phyloP scores from a whole-genome alignment of 2,113 vertebrate species.

The Solea solea region DNA sequence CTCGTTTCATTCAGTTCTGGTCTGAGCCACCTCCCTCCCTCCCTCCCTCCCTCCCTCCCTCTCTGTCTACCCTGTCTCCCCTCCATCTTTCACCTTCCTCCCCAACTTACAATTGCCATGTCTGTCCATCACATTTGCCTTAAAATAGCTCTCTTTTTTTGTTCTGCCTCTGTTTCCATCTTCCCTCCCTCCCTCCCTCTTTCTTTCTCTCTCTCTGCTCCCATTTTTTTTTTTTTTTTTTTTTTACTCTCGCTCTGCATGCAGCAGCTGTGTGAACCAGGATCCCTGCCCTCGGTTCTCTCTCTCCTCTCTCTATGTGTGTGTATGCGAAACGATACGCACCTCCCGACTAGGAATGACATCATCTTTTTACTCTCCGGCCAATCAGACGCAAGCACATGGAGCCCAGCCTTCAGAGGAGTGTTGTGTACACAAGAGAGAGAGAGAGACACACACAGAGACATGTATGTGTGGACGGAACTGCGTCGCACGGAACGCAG shows the following conservation, averaged over 20 bases:
- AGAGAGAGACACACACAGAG: background rate
- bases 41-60: background rate
- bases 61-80: background rate
- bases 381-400: slow-evolving; percentile 77
- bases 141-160: background rate
- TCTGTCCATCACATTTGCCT: background rate
- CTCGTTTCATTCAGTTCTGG: background rate
- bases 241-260: slow-evolving; percentile 27
- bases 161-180: background rate
- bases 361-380: slow-evolving; percentile 69
- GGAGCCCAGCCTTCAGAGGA: slow-evolving; percentile 72
- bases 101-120: background rate
- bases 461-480: background rate
- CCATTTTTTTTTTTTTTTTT: background rate
- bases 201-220: slow-evolving; percentile 8
- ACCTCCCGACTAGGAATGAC: slow-evolving; percentile 68
- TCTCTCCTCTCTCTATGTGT: slow-evolving; percentile 63
- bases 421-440: slow-evolving; percentile 72
- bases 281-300: slow-evolving; percentile 54
- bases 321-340: slow-evolving; percentile 37
- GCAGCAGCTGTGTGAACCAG: slow-evolving; percentile 35
- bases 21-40: background rate
- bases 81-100: background rate
- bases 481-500: background rate
- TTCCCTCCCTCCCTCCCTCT: slow-evolving; percentile 3